These are phyloP conservation scores for Caenorhabditis drosophilae DNA, from an alignment of 2,888 invertebrate genomes.

Conservation along the genomic window DNA sequence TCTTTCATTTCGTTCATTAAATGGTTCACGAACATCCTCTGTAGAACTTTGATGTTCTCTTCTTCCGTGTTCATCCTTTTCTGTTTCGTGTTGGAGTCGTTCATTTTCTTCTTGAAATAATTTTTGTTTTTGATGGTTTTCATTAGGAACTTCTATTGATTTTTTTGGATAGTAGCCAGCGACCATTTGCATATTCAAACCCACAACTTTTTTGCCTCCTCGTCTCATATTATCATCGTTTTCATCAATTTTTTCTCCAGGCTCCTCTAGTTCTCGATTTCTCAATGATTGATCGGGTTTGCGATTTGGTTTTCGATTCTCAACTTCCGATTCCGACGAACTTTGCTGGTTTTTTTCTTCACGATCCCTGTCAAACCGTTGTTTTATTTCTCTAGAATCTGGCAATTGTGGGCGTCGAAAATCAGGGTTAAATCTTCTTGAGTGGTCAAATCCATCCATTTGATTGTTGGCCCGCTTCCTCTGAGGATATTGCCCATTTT, in stretches of 20 bases:
- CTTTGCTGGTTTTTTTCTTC: constrained; percentile 3
- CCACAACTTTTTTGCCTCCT: constrained; percentile 35
- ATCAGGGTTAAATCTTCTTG: no score
- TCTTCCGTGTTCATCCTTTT: constrained; percentile 5
- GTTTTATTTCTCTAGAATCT: constrained; percentile 17
- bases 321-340: constrained; percentile 3
- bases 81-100: not conserved
- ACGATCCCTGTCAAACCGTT: constrained; percentile 24
- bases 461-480: not conserved
- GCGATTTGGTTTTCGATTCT: constrained; percentile 11
- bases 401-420: constrained; percentile 19
- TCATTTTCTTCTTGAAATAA: constrained; percentile 29
- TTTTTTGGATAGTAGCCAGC: constrained; percentile 49
- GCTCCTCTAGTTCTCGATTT: constrained; percentile 5
- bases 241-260: constrained; percentile 15
- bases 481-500: constrained; percentile 20
- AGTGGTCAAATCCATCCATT: not conserved
- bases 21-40: constrained; percentile 26
- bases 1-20: constrained; percentile 9
- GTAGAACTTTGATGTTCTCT: constrained; percentile 22
- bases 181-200: constrained; percentile 54
- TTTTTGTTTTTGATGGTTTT: no score
- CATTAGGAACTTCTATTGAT: no score
- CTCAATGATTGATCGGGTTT: no score
- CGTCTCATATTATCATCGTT: constrained; percentile 3